Evolutionary conservation across 2,888 invertebrate genomes (phyloP).

Genomic region (Plebejus argus): DNA sequence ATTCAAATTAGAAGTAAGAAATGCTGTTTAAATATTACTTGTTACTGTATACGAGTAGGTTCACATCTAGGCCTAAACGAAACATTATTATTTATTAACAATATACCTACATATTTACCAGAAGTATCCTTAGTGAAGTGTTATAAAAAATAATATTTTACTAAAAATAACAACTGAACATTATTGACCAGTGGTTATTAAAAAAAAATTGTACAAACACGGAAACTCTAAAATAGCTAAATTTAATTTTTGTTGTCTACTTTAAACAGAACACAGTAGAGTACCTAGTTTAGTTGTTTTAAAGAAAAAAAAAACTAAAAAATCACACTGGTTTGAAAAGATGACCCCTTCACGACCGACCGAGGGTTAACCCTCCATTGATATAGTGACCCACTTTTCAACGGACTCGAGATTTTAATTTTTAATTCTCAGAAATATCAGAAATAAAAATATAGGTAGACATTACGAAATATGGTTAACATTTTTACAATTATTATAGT

Average conservation of each 20-base stretch:
- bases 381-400: no score
- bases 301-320: no score
- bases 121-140: not conserved
- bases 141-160: not conserved
- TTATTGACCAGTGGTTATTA: slow-evolving; percentile 9
- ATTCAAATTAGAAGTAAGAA: not conserved
- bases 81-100: not conserved
- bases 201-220: no score
- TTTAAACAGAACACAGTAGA: no score
- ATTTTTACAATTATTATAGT: no score
- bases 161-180: not conserved
- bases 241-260: no score
- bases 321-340: not conserved
- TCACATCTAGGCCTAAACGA: slow-evolving; percentile 9
- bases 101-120: not conserved
- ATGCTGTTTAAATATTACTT: slow-evolving; percentile 25
- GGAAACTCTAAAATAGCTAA: no score
- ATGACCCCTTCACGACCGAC: not conserved
- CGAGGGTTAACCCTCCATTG: not conserved
- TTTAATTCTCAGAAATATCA: no score
- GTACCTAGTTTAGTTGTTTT: no score
- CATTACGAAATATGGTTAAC: no score
- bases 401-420: no score
- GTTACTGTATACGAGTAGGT: not conserved
- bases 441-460: no score